These are phyloP conservation scores for Heliothis virescens DNA, from an alignment of 1,140 invertebrate species.

Conservation along the genomic window DNA sequence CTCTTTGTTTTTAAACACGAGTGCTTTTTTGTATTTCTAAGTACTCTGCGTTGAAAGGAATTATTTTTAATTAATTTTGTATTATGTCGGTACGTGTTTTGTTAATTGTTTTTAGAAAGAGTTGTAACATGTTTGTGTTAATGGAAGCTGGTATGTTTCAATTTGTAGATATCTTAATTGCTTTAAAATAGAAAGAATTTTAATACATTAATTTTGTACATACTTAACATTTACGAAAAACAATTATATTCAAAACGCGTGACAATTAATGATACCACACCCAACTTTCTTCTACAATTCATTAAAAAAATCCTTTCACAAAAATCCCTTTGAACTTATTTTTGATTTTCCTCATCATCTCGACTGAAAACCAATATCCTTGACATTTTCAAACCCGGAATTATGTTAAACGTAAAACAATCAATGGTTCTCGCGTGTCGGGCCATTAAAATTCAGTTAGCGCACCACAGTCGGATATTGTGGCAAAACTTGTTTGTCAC, in stretches of 20 bases:
- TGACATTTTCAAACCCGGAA: neutral
- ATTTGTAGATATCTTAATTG: neutral
- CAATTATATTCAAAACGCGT: no score
- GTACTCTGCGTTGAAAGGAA: neutral
- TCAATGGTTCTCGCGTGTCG: neutral
- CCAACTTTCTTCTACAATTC: neutral
- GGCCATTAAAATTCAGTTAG: constrained; percentile 35
- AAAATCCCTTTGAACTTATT: neutral
- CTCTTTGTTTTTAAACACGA: constrained; percentile 40
- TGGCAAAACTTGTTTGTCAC: constrained; percentile 31
- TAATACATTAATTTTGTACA: no score
- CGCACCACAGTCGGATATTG: constrained; percentile 21
- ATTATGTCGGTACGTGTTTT: neutral
- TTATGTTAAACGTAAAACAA: neutral
- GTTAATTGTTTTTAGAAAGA: neutral
- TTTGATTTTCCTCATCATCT: no score
- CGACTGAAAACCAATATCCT: neutral
- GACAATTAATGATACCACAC: no score
- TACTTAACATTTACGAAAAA: no score
- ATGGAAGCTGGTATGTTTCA: neutral
- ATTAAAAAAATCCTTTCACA: neutral
- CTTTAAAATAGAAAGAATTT: no score
- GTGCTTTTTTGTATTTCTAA: constrained; percentile 27
- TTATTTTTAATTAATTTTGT: constrained; percentile 14
- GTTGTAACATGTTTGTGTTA: neutral